A percentile compares a stretch with the other conserved stretches of the same genome.
Evolutionary conservation across 2,797 vertebrate genomes (phyloP).

Genomic region (Loriculus beryllinus): DNA sequence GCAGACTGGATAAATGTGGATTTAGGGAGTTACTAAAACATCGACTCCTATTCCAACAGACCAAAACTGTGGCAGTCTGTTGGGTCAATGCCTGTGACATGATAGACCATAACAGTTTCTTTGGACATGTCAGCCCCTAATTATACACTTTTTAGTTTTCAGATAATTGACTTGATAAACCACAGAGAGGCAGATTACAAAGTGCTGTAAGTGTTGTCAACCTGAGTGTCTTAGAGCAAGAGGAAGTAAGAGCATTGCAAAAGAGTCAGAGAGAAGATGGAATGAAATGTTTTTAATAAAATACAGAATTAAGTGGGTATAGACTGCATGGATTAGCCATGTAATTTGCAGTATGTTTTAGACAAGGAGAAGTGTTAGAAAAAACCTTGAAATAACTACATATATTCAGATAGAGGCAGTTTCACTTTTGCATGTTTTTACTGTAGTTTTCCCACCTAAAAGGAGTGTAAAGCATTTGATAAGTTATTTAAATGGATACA

Average conservation of each 20-base stretch:
- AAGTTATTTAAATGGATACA: not conserved
- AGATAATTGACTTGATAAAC: constrained; percentile 64
- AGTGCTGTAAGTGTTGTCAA: not conserved
- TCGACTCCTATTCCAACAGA: constrained; percentile 56
- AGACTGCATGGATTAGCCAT: not conserved
- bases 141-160: constrained; percentile 44
- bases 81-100: constrained; percentile 42
- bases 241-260: not conserved
- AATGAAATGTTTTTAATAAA: not conserved
- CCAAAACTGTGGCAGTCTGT: constrained; percentile 55
- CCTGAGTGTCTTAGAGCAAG: not conserved
- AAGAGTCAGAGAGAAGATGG: not conserved
- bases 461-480: not conserved
- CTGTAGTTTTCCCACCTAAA: not conserved
- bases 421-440: not conserved
- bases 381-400: not conserved
- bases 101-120: constrained; percentile 57
- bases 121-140: constrained; percentile 64
- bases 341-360: not conserved
- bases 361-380: not conserved
- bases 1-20: constrained; percentile 48
- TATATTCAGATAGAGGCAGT: not conserved
- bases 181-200: constrained; percentile 56
- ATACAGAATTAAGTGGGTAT: not conserved
- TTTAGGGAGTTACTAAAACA: constrained; percentile 59